Evolutionary conservation across 2,888 invertebrate species (phyloP).

Genomic region (Callinectes sapidus): DNA sequence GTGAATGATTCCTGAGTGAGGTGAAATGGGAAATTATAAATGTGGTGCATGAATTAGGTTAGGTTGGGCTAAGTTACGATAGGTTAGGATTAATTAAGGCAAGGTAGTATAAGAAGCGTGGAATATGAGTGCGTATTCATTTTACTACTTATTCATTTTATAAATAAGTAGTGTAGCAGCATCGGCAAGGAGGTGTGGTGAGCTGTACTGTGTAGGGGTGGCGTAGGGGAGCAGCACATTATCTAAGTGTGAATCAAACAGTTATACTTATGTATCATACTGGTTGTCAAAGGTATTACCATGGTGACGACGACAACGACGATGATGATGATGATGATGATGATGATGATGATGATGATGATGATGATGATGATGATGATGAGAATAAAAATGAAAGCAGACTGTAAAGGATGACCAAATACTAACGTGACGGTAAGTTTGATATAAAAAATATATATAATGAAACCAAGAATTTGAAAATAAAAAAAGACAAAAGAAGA

Average conservation of each 20-base stretch:
- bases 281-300: background rate
- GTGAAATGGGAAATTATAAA: background rate
- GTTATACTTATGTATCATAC: background rate
- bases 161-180: background rate
- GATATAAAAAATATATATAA: too few species aligned
- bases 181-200: background rate
- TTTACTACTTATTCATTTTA: too few species aligned
- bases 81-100: too few species aligned
- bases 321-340: slow-evolving; percentile 2
- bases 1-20: background rate
- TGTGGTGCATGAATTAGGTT: background rate
- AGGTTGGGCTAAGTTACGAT: too few species aligned
- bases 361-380: background rate
- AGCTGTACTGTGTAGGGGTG: background rate
- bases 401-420: background rate
- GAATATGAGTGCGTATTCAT: background rate
- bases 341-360: slow-evolving; percentile 36
- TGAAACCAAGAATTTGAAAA: background rate
- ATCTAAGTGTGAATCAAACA: background rate
- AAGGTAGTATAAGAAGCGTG: background rate
- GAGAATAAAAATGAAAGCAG: too few species aligned
- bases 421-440: background rate
- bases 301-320: background rate
- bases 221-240: background rate
- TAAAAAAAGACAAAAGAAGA: background rate